Conservation (phyloP, 2,888 invertebrate genomes). For the Melanostoma scalare region DNA sequence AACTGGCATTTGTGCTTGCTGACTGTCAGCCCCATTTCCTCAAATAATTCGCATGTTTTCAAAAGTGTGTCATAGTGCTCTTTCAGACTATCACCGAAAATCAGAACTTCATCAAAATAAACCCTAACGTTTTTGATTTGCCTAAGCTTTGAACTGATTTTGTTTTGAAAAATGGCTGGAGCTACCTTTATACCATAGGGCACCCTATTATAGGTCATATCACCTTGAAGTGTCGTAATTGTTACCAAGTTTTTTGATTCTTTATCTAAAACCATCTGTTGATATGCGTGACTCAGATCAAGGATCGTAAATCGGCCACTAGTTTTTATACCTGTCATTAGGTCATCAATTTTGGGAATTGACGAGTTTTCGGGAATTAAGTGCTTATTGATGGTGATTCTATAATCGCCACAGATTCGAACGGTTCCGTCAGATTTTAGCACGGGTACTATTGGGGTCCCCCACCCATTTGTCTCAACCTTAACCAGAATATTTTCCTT, state of each 20-base stretch:
- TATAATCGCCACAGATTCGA: conserved; percentile 1
- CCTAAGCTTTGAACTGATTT: not conserved
- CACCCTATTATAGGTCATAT: conserved; percentile 12
- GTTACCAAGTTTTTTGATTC: not conserved
- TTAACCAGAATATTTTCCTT: too few species aligned
- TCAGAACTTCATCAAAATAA: conserved; percentile 6
- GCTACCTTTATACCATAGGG: conserved; percentile 14
- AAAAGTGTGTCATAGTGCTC: conserved; percentile 5
- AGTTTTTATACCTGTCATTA: conserved; percentile 31
- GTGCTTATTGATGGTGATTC: conserved; percentile 6
- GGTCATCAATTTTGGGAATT: conserved; percentile 15
- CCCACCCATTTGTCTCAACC: conserved; percentile 8
- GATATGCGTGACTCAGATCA: conserved; percentile 14
- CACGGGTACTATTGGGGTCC: conserved; percentile 27
- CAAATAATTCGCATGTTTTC: not conserved
- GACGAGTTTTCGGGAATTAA: not conserved
- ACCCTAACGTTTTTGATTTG: not conserved
- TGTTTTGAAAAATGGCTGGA: conserved; percentile 4
- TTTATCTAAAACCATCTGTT: conserved; percentile 4
- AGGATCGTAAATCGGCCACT: not conserved
- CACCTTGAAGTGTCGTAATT: conserved; percentile 2
- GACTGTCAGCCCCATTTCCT: conserved; percentile 11
- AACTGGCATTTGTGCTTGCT: conserved; percentile 6
- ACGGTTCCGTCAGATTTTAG: conserved; percentile 3
- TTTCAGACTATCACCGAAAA: conserved; percentile 2